These are phyloP conservation scores for Hirtodrosophila cameraria DNA, from an alignment of 2,888 invertebrate genomes.

Conservation along the genomic window DNA sequence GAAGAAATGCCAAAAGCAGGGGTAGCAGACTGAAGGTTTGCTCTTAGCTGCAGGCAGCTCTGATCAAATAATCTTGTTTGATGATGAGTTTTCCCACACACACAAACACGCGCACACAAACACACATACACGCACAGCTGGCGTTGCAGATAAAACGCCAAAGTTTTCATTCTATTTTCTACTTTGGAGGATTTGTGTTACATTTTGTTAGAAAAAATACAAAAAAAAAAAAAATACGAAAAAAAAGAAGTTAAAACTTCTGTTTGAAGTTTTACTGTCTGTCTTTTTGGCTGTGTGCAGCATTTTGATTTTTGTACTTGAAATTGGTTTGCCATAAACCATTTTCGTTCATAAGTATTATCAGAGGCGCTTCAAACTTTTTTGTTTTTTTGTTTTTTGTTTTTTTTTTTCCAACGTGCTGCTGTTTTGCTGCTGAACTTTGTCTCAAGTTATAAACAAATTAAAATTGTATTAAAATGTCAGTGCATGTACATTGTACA, in stretches of 20 bases:
- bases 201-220: slow-evolving; percentile 56
- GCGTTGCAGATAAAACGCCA: slow-evolving; percentile 59
- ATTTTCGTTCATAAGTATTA: slow-evolving; percentile 52
- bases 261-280: slow-evolving; percentile 57
- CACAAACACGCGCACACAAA: slow-evolving; percentile 22
- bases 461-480: slow-evolving; percentile 72
- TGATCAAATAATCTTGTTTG: slow-evolving; percentile 80
- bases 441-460: slow-evolving; percentile 70
- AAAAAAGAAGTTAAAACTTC: slow-evolving; percentile 59
- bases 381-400: slow-evolving; percentile 7
- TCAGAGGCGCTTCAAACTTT: slow-evolving; percentile 41
- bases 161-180: slow-evolving; percentile 79
- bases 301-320: slow-evolving; percentile 73
- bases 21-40: slow-evolving; percentile 6
- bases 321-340: slow-evolving; percentile 75
- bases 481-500: slow-evolving; percentile 37
- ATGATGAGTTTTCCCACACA: slow-evolving; percentile 72
- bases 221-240: slow-evolving; percentile 29
- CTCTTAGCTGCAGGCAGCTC: slow-evolving; percentile 53
- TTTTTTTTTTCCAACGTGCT: no score
- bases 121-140: slow-evolving; percentile 37
- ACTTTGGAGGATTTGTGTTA: slow-evolving; percentile 76
- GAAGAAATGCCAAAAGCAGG: not conserved
- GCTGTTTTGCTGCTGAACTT: slow-evolving; percentile 51
- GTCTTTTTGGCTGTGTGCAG: slow-evolving; percentile 23